Percentiles rank a stretch among this genome's conserved stretches.
Evolutionary conservation across 2,113 vertebrate species (phyloP).

Genomic region (Neogobius melanostomus): DNA sequence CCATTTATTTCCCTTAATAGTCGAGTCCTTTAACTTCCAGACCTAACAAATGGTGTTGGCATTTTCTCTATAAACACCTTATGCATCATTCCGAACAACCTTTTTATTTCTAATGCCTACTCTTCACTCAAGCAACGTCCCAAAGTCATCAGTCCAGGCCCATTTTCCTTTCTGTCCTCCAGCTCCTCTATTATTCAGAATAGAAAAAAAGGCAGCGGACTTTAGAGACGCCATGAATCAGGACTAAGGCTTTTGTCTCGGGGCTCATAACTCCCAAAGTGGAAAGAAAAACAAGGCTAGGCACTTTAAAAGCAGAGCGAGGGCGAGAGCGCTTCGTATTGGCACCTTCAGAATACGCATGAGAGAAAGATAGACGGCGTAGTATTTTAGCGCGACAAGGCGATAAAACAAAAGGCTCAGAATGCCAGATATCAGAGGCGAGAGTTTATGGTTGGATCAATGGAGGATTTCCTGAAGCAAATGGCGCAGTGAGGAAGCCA

Average conservation of each 20-base stretch:
- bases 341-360: background rate
- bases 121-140: conserved; percentile 29
- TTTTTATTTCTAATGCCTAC: conserved; percentile 8
- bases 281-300: background rate
- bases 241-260: conserved; percentile 26
- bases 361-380: background rate
- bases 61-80: background rate
- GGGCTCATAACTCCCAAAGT: conserved; percentile 40
- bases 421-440: background rate
- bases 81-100: background rate
- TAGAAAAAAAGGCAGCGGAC: conserved; percentile 24
- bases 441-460: background rate
- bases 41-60: conserved; percentile 10
- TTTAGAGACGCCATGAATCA: conserved; percentile 50
- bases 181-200: conserved; percentile 48
- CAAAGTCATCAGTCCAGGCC: conserved; percentile 24
- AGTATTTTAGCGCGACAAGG: background rate
- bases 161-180: background rate
- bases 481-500: background rate
- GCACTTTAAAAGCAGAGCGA: background rate
- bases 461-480: conserved; percentile 6
- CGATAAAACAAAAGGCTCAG: background rate
- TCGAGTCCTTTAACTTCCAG: background rate
- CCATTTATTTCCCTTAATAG: conserved; percentile 2
- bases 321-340: background rate